Evolutionary conservation across 1,140 invertebrate genomes (phyloP), one percentile per base, ranked within the genome.

Genomic region (Uloborus diversus): DNA sequence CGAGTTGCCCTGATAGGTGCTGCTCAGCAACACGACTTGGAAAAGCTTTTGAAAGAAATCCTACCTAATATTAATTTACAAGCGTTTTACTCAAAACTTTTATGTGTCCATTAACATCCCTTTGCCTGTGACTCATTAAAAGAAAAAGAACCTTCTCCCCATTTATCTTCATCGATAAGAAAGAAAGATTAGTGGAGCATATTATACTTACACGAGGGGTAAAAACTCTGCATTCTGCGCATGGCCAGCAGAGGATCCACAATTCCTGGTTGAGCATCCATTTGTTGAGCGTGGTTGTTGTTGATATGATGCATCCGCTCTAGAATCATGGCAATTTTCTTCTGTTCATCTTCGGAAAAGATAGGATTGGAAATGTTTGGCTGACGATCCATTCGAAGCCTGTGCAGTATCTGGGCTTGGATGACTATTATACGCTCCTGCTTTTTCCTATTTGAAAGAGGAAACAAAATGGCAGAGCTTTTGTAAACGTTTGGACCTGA

Each of bases 161-260:
- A n/a, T n/a, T n/a, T n/a, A n/a, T n/a, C n/a, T n/a, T n/a, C n/a
- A n/a, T n/a, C n/a, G n/a, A 62, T 20, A 5, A 28, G 20, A n/a
- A 49, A 66, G 25, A 66, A 11, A 7, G 23, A 7, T n/a, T 42
- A 23, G 17, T 20, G 17, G 17, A 53, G 49, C 7, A 53, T n/a
- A 17, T 20, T 1, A 14, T 27, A 70, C 80, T 79, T 70, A 81
- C 80, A 81, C 2, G 75, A 79, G 3, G 80, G 73, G 49, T 81
- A 81, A 49, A 81, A 81, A 59, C 80, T 81, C 30, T 79, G 73
- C 25, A 78, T 9, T 35, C 65, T 30, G 17, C 65, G 59, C 14
- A 76, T 51, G 5, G 57, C 62, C n/a, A 61, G 20, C 32, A 42
- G 23, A 32, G 27, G 11, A 30, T 28, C n/a, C 20, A 28, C 25